Percentiles rank a stretch among this genome's conserved stretches.
Conservation (phyloP, 2,888 invertebrate species). For the Idaea biselata region DNA sequence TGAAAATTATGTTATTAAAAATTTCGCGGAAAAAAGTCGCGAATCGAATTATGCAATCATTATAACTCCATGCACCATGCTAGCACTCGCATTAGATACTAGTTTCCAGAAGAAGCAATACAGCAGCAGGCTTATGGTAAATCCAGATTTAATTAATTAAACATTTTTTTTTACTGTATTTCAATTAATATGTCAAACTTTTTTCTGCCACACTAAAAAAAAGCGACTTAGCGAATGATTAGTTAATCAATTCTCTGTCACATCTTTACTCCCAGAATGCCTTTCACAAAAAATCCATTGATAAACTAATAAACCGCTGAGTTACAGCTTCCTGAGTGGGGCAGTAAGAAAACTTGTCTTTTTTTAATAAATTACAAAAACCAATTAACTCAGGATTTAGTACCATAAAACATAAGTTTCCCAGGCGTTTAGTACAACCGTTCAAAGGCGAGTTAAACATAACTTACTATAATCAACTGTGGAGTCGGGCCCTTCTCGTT, state of each 20-base stretch:
- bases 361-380: not conserved
- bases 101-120: not conserved
- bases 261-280: not conserved
- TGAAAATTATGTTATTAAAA: not conserved
- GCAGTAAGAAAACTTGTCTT: not conserved
- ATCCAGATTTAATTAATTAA: not conserved
- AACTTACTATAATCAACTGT: constrained; percentile 79
- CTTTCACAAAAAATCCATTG: not conserved
- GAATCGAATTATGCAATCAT: not conserved
- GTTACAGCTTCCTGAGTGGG: not conserved
- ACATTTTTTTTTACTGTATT: not conserved
- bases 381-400: not conserved
- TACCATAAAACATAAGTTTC: constrained; percentile 7
- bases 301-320: not conserved
- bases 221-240: not conserved
- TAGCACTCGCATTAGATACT: not conserved
- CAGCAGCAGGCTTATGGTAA: not conserved
- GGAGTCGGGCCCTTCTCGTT: constrained; percentile 72
- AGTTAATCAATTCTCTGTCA: too few species aligned
- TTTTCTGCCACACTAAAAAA: not conserved
- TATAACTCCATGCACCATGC: not conserved
- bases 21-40: not conserved
- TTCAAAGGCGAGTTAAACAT: not conserved
- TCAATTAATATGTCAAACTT: not conserved
- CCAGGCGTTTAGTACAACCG: constrained; percentile 25